These are phyloP conservation scores for Listronotus oregonensis DNA, from an alignment of 1,140 invertebrate genomes.

Conservation along the genomic window DNA sequence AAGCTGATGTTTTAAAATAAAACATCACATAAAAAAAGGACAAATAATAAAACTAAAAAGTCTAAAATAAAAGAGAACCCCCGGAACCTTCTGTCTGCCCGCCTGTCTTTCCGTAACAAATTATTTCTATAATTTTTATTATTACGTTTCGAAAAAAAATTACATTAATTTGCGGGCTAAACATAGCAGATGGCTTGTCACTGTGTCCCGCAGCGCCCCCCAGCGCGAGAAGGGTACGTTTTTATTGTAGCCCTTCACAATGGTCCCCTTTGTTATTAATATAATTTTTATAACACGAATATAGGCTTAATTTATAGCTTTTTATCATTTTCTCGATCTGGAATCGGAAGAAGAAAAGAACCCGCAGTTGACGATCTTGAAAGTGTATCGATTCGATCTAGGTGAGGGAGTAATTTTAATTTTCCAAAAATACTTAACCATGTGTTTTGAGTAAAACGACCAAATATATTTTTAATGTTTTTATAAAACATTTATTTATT, in stretches of 20 bases:
- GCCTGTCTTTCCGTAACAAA: constrained; percentile 28
- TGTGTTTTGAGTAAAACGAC: no score
- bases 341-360: background rate
- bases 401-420: no score
- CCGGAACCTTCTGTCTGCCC: constrained; percentile 10
- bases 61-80: constrained; percentile 8
- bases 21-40: constrained; percentile 8
- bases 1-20: no score
- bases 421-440: no score
- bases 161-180: constrained; percentile 30
- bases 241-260: constrained; percentile 11
- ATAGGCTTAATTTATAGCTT: constrained; percentile 19
- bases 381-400: no score
- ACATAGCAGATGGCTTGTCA: constrained; percentile 25
- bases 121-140: constrained; percentile 27
- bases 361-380: no score
- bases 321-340: constrained; percentile 18
- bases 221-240: constrained; percentile 22
- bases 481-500: no score
- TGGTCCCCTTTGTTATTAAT: constrained; percentile 25
- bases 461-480: no score
- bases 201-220: constrained; percentile 27
- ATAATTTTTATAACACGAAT: constrained; percentile 25
- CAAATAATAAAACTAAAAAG: constrained; percentile 17
- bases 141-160: constrained; percentile 24